Evolutionary conservation across 2,888 invertebrate species (phyloP), one percentile per base, ranked within the genome.

Genomic region (Aphidius colemani): DNA sequence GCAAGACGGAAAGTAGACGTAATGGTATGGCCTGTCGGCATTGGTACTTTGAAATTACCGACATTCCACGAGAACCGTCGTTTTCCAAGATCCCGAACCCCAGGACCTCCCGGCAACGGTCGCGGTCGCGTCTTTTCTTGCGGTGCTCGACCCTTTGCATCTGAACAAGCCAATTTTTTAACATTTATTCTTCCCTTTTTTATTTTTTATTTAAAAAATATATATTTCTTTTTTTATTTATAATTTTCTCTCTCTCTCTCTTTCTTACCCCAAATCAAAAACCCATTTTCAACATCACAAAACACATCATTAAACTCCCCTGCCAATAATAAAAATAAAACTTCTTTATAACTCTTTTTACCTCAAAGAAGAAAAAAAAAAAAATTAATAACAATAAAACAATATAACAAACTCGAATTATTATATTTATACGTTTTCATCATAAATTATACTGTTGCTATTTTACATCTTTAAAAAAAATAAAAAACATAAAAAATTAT

Each of bases 81-180:
- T 30, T 70, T 70, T 65, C 66, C 69, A 67, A 70, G 69, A 70
- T 70, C 69, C 70, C 66, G 69, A 67, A 65, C 69, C 65, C 69
- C 66, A 67, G 69, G 70, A 70, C 70, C 70, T 70, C 70, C 70
- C 70, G 70, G 70, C 66, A 70, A 69, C 69, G 69, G 70, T 69
- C 67, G 69, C 63, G 68, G 66, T 64, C 66, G 66, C 65, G 63
- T 64, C 64, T 64, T 61, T 58, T 11, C 13, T 11, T 46, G 65
- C 61, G 65, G 56, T 61, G 49, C 65, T 65, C 65, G 64, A 64
- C 64, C 64, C 65, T 61, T 48, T 59, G 30, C 30, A 30, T 30
- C 30, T 30, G 30, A 30, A 30, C 30, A 30, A 40, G 39, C 53
- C 53, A 59, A 53, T 53, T 55, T 44, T 40, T 49, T 48, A 57